Evolutionary conservation across 2,888 invertebrate genomes (phyloP).

Genomic region (Pandemis corylana): DNA sequence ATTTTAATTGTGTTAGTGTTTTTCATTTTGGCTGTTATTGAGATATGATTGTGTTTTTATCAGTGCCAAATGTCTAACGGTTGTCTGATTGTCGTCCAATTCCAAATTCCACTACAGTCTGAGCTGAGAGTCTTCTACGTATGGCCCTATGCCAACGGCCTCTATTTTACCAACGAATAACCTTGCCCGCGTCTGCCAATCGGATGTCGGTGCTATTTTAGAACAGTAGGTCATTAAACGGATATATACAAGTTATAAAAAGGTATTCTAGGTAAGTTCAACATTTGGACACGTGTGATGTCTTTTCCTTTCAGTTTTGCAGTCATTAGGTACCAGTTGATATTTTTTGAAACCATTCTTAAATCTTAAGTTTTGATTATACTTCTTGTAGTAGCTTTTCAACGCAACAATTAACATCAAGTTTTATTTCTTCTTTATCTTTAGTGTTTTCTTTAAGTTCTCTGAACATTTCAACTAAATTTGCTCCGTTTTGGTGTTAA

Average conservation of each 20-base stretch:
- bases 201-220: conserved; percentile 66
- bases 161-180: conserved; percentile 48
- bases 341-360: background rate
- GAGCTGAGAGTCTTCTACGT: conserved; percentile 28
- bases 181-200: conserved; percentile 67
- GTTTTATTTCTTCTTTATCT: background rate
- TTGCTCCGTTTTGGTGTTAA: background rate
- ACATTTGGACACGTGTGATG: background rate
- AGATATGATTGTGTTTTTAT: conserved; percentile 22
- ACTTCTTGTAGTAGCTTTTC: background rate
- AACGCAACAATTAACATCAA: no score
- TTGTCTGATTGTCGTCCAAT: conserved; percentile 32
- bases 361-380: background rate
- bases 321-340: background rate
- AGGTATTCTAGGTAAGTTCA: conserved; percentile 7
- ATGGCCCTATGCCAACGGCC: conserved; percentile 55
- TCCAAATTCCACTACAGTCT: conserved; percentile 36
- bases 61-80: conserved; percentile 39
- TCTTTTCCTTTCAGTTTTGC: background rate
- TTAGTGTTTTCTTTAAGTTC: background rate
- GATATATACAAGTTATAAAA: conserved; percentile 44
- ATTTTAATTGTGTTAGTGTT: background rate
- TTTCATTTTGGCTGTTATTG: background rate
- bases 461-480: background rate
- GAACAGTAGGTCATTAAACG: conserved; percentile 77